Evolutionary conservation across 2,113 vertebrate genomes (phyloP), one percentile per base, ranked within the genome.

Genomic region (Pangasianodon hypophthalmus): DNA sequence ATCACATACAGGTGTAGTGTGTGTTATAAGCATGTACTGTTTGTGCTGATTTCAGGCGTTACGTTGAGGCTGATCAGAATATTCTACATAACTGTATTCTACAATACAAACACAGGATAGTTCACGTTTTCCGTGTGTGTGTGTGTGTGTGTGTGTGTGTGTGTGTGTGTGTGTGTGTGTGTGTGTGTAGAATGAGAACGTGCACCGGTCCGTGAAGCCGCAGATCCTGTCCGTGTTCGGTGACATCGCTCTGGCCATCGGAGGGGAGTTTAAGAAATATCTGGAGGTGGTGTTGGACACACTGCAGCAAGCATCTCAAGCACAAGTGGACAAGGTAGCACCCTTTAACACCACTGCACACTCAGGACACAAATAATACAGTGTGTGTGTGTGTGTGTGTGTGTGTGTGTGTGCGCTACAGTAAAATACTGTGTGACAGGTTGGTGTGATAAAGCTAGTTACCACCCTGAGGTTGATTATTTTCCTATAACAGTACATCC

Each of bases 261-360:
- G 98, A 1, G 98, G 98, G 1, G 98, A 99, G 90, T 99, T 99
- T 85, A 99, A 99, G 94, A 99, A 99, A 91, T 99, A 99, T 92
- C 95, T 99, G 87, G 98, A 99, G 0, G 97, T 99, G 0, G 98
- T 99, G 1, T 93, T 99, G 92, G 98, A 99, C 91, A 99, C 98
- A 0, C 96, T 99, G 44, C 98, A 99, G 92, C 98, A 99, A 94
- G 98, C 98, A 0, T 99, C 98, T 2, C 98, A 99, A 92, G 98
- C 98, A 0, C 98, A 99, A 90, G 98, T 99, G 11, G 98, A 99
- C 94, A 99, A 99, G 98, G 98, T 99, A 85, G 94, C 87, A 9
- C 11, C 0, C 16, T 6, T 21, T 19, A 16, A 54, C 71, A 52
- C 52, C 62, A 29, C 52, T 60, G 19, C 26, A 6, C 9, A 6